Evolutionary conservation across 2,888 invertebrate genomes (phyloP).

Genomic region (Campoplex nolae): DNA sequence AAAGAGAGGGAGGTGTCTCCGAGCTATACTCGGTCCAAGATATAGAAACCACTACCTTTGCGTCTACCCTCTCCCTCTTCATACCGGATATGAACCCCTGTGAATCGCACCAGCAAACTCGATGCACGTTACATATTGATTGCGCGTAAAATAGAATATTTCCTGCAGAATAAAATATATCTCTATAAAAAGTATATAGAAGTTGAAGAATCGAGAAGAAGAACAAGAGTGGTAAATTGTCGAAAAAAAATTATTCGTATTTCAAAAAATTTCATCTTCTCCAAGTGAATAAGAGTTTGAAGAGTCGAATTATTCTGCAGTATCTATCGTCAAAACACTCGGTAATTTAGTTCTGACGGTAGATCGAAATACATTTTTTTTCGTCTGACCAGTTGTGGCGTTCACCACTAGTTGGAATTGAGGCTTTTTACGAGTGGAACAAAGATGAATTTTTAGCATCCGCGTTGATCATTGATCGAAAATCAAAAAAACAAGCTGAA

Average conservation of each 20-base stretch:
- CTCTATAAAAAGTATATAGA: too few species aligned
- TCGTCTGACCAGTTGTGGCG: not conserved
- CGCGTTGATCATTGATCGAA: too few species aligned
- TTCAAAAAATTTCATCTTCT: not conserved
- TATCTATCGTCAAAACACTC: not conserved
- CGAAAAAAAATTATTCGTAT: too few species aligned
- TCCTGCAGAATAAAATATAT: not conserved
- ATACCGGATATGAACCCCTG: not conserved
- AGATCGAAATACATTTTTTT: not conserved
- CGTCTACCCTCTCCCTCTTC: slow-evolving; percentile 32
- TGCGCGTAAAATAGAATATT: not conserved
- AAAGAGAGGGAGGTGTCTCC: slow-evolving; percentile 72
- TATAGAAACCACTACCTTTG: slow-evolving; percentile 64
- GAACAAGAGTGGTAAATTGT: not conserved
- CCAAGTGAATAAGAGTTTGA: not conserved
- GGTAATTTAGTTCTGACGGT: not conserved
- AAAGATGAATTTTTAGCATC: not conserved
- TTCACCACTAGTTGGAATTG: not conserved
- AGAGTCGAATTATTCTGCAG: not conserved
- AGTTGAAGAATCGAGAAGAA: too few species aligned
- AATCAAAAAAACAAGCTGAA: not conserved
- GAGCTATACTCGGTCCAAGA: slow-evolving; percentile 52
- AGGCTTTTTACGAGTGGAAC: not conserved
- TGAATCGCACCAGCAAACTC: too few species aligned
- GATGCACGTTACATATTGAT: slow-evolving; percentile 3